A percentile compares a stretch with the other conserved stretches of the same genome.
These are phyloP conservation scores for Lepus americanus DNA, from an alignment of 2,113 vertebrate species.

Conservation along the genomic window DNA sequence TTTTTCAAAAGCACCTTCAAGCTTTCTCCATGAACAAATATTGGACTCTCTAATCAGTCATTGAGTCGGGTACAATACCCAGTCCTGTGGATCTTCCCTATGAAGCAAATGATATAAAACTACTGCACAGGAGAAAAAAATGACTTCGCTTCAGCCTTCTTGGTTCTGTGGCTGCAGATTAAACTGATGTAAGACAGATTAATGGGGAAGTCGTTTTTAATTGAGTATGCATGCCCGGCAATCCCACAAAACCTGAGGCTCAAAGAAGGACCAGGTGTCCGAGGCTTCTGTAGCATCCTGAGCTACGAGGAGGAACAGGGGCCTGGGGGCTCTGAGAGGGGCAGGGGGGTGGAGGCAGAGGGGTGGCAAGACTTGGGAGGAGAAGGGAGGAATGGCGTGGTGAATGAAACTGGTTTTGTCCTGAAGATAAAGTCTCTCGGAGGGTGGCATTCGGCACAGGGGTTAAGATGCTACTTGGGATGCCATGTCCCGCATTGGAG, in stretches of 20 bases:
- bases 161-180: neutral
- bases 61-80: neutral
- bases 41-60: neutral
- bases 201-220: neutral
- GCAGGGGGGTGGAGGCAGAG: too few species aligned
- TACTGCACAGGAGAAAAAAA: neutral
- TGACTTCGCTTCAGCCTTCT: neutral
- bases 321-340: neutral
- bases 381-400: neutral
- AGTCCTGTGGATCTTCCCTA: neutral
- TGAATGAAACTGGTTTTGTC: neutral
- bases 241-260: neutral
- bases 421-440: too few species aligned
- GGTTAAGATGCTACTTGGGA: too few species aligned
- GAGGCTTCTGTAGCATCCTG: neutral
- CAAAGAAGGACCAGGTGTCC: neutral
- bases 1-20: constrained; percentile 26
- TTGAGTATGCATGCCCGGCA: neutral
- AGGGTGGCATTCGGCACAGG: too few species aligned
- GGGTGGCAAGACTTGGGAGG: neutral
- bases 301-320: neutral
- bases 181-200: neutral
- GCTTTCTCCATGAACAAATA: constrained; percentile 19
- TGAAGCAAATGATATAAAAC: constrained; percentile 2
- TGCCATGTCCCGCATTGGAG: too few species aligned